A percentile compares a stretch with the other conserved stretches of the same genome.
phyloP scores from a whole-genome alignment of 2,797 vertebrate species.

The Chiloscyllium punctatum region DNA sequence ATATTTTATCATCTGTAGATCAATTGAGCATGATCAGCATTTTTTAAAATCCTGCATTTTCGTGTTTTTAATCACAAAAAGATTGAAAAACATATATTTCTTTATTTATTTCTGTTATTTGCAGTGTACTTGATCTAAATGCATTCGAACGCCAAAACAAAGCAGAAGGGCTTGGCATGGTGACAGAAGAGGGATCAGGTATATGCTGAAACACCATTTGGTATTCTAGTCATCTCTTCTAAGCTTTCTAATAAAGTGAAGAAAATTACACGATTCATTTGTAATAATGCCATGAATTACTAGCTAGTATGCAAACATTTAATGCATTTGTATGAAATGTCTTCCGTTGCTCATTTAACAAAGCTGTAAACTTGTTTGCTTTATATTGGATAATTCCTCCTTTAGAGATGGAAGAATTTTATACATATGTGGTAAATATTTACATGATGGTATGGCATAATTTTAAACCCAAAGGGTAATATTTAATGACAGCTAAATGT shows the following conservation, averaged over 20 bases:
- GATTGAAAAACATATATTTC: too few species aligned
- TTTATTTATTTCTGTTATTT: slow-evolving; percentile 42
- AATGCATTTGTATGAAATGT: slow-evolving; percentile 12
- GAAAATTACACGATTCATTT: background rate
- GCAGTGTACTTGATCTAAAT: slow-evolving; percentile 87
- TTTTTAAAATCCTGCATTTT: background rate
- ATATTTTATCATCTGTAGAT: background rate
- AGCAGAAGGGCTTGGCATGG: slow-evolving; percentile 93
- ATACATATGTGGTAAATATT: background rate
- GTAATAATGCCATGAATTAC: background rate
- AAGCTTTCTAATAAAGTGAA: background rate
- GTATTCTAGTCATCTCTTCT: background rate
- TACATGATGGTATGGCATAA: background rate
- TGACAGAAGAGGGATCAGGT: slow-evolving; percentile 97
- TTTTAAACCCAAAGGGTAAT: background rate
- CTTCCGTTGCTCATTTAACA: background rate
- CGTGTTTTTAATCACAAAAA: background rate
- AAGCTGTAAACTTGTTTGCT: background rate
- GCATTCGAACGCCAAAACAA: slow-evolving; percentile 95
- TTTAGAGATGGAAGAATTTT: background rate
- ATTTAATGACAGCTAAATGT: background rate
- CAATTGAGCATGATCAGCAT: background rate
- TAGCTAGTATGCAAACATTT: background rate
- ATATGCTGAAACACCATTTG: slow-evolving; percentile 42
- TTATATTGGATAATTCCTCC: background rate